phyloP scores from a whole-genome alignment of 2,113 vertebrate species.

The Chlamydotis undulata region DNA sequence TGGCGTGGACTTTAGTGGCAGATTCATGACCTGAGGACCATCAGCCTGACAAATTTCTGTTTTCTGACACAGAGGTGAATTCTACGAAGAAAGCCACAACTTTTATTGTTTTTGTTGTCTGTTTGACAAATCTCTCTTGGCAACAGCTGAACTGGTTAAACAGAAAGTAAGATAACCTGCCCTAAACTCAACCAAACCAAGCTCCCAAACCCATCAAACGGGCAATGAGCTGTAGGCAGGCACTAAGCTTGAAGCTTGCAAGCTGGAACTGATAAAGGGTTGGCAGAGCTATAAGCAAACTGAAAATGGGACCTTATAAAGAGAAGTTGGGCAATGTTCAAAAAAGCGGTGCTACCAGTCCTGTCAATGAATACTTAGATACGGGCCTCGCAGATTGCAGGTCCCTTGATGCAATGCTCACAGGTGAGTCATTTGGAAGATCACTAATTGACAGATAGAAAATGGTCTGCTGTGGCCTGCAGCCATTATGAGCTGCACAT shows the following conservation, averaged over 20 bases:
- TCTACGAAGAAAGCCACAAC: background rate
- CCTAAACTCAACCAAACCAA: background rate
- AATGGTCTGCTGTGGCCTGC: constrained; percentile 37
- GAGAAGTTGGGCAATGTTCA: constrained; percentile 43
- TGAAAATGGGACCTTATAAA: constrained; percentile 39
- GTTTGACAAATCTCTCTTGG: background rate
- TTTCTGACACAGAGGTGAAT: background rate
- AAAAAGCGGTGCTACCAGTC: constrained; percentile 58
- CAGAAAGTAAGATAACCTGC: background rate
- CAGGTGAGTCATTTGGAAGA: constrained; percentile 44
- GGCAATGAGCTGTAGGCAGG: background rate
- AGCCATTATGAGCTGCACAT: constrained; percentile 19
- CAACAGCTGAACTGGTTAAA: background rate
- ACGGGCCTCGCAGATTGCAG: constrained; percentile 31
- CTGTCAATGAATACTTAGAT: constrained; percentile 49
- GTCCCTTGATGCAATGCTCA: constrained; percentile 34
- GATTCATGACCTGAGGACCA: background rate
- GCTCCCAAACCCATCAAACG: background rate
- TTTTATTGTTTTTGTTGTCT: background rate
- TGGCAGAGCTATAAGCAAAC: constrained; percentile 35
- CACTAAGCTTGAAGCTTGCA: background rate
- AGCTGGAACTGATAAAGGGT: constrained; percentile 4
- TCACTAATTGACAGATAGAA: constrained; percentile 50
- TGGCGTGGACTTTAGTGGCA: background rate
- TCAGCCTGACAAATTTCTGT: background rate